A percentile compares a stretch with the other conserved stretches of the same genome.
phyloP scores from a whole-genome alignment of 2,797 vertebrate species.

The Hypotaenidia philippensis region DNA sequence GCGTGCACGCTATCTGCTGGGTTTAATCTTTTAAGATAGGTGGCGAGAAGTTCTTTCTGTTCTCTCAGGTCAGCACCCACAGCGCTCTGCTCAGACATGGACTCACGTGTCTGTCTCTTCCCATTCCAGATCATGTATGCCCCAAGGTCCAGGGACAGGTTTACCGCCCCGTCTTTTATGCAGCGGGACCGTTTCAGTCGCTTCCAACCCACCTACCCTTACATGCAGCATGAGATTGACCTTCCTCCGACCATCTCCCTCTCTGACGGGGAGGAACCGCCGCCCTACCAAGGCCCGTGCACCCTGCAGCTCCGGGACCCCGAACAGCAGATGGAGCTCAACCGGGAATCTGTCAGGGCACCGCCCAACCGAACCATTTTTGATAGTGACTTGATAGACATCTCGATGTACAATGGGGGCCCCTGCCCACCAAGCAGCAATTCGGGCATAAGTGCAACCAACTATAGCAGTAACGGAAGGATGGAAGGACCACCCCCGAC shows the following conservation, averaged over 20 bases:
- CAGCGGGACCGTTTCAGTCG: conserved; percentile 88
- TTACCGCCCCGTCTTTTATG: conserved; percentile 84
- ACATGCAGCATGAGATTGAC: conserved; percentile 90
- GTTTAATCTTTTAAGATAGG: neutral
- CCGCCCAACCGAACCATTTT: conserved; percentile 87
- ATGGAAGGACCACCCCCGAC: conserved; percentile 94
- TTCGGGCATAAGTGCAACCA: conserved; percentile 93
- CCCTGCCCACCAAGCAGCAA: conserved; percentile 96
- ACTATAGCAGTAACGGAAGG: conserved; percentile 90
- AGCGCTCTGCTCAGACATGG: neutral
- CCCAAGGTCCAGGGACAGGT: conserved; percentile 84
- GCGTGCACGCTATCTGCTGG: accelerated
- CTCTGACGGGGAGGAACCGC: conserved; percentile 89
- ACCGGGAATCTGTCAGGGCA: conserved; percentile 86
- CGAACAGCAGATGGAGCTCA: conserved; percentile 92
- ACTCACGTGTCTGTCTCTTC: conserved; percentile 10
- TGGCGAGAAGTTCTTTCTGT: neutral
- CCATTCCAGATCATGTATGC: conserved; percentile 85
- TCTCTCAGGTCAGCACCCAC: accelerated
- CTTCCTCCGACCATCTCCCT: conserved; percentile 92
- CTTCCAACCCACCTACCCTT: conserved; percentile 92
- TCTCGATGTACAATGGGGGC: conserved; percentile 84
- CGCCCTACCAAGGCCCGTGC: conserved; percentile 90
- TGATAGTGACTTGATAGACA: conserved; percentile 84
- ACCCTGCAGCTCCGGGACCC: conserved; percentile 89